Evolutionary conservation across 2,113 vertebrate species (phyloP).

Genomic region (Butorides virescens): DNA sequence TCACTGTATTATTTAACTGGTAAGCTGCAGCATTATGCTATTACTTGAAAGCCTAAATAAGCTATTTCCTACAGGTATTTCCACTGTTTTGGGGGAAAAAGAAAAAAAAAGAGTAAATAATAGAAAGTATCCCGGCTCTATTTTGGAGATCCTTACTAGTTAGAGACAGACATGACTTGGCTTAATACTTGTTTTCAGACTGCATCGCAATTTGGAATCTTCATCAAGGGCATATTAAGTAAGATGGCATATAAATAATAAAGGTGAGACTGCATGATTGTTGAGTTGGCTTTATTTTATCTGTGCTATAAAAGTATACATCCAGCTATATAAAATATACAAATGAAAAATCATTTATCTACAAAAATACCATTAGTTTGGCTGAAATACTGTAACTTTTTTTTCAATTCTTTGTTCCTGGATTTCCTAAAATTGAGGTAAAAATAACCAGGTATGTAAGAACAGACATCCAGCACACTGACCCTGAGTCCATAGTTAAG

Average conservation of each 20-base stretch:
- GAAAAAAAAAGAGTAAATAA: neutral
- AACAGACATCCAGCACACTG: neutral
- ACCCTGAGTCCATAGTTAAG: neutral
- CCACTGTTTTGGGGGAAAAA: neutral
- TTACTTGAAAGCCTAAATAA: neutral
- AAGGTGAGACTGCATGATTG: neutral
- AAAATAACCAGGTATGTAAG: neutral
- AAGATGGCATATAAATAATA: slow-evolving; percentile 22
- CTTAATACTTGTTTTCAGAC: neutral
- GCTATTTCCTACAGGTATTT: neutral
- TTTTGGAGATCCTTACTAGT: neutral
- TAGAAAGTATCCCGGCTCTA: neutral
- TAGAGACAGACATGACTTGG: neutral
- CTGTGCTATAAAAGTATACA: neutral
- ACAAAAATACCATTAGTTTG: neutral
- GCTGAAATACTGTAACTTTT: neutral
- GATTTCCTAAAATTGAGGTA: neutral
- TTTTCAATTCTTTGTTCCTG: neutral
- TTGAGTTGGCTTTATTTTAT: slow-evolving; percentile 21
- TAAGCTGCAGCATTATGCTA: neutral
- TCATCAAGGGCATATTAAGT: neutral
- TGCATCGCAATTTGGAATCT: neutral
- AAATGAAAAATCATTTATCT: neutral
- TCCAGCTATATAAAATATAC: neutral
- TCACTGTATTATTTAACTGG: neutral